Evolutionary conservation across 2,113 vertebrate species (phyloP), one percentile per base, ranked within the genome.

Genomic region (Pelmatolapia mariae): DNA sequence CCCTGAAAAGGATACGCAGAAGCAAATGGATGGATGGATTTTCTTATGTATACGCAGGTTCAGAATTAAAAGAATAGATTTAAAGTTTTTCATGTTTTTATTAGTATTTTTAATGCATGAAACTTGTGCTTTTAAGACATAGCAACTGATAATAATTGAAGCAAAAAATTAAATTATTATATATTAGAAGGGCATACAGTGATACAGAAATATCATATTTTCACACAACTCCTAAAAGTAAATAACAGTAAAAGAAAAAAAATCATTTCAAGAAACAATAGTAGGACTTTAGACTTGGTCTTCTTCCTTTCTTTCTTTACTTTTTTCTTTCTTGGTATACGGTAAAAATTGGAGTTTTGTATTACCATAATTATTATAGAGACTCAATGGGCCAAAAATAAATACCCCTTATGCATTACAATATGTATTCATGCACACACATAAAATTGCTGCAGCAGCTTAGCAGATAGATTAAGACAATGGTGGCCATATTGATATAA

Each of bases 121-220:
- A 26, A 71, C n/a, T 13, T 9, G 22, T 43, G 66, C 8, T 40
- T 45, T 45, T 22, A 3, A 54, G 10, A 18, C 8, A 73, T 24
- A 73, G 68, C 5, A 13, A 24, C 8, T 71, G n/a, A 71, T 43
- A 71, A 40, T 68, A 40, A 22, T 4, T 71, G 12, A 43, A 16
- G 66, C 15, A 45, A 73, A 0, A 18, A 26, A 0, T 18, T 16
- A 1, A 61, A 45, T 10, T 73, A 73, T 73, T 45, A 73, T 16
- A 73, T 4, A 45, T 68, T 16, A 43, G 38, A 68, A 40, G 33
- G 16, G 1, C 19, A 40, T 40, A 40, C 6, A 38, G 33, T 22
- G 33, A 38, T 1, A 15, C 12, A 71, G 22, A 24, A 43, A 16
- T 22, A 4, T 45, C 22, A 18, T 15, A 73, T 45, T 43, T 71